Evolutionary conservation across 35 echinoderm and acorn worm species (phyloP).

Genomic region (Eucidaris tribuloides): DNA sequence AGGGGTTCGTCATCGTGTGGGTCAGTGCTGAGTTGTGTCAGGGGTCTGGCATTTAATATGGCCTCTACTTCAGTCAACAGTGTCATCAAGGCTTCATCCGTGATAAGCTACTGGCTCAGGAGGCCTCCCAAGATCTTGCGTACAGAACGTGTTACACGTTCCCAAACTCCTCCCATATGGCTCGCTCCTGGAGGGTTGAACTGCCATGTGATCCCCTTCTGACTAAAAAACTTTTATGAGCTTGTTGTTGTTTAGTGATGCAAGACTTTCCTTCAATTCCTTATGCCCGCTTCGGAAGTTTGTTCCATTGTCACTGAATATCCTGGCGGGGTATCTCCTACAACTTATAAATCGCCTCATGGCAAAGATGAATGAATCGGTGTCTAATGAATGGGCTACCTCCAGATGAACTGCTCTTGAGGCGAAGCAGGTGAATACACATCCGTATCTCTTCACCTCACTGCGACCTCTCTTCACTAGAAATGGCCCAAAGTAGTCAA

Average conservation of each 20-base stretch:
- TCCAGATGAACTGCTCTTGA: conserved; percentile 58
- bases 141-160: conserved; percentile 42
- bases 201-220: conserved; percentile 45
- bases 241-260: neutral
- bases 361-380: conserved; percentile 53
- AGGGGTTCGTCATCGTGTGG: conserved; percentile 34
- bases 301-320: conserved; percentile 2
- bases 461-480: conserved; percentile 42
- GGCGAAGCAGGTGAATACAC: conserved; percentile 64
- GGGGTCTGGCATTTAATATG: conserved; percentile 50
- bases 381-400: conserved; percentile 55
- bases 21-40: conserved; percentile 40
- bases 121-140: conserved; percentile 38
- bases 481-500: conserved; percentile 80
- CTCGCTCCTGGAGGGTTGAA: conserved; percentile 54
- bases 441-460: conserved; percentile 53
- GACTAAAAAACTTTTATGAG: neutral
- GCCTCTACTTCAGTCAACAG: conserved; percentile 63
- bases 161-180: no score
- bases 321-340: conserved; percentile 17
- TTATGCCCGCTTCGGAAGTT: neutral
- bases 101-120: conserved; percentile 23
- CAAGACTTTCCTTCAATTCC: neutral
- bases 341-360: conserved; percentile 48
- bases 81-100: conserved; percentile 28